A percentile compares a stretch with the other conserved stretches of the same genome.
phyloP scores from a whole-genome alignment of 2,113 vertebrate species.

The Oncorhynchus clarkii region DNA sequence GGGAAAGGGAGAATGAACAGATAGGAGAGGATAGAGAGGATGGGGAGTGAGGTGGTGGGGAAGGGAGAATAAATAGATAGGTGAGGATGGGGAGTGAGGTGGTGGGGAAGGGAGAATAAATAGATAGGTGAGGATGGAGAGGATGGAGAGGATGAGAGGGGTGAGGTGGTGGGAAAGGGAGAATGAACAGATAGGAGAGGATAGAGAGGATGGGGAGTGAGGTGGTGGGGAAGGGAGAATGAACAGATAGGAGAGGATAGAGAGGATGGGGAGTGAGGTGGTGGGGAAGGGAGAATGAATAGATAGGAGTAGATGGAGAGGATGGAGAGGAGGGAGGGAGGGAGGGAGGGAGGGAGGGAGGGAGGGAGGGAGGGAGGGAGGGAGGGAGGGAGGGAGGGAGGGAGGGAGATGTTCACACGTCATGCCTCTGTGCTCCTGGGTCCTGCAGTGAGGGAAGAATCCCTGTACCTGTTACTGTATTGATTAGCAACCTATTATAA shows the following conservation, averaged over 20 bases:
- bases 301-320: background rate
- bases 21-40: background rate
- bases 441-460: constrained; percentile 28
- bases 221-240: background rate
- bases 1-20: background rate
- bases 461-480: constrained; percentile 46
- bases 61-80: background rate
- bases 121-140: background rate
- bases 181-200: background rate
- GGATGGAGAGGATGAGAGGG: background rate
- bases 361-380: background rate
- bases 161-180: background rate
- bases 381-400: background rate
- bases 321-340: too few species aligned
- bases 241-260: background rate
- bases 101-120: background rate
- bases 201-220: background rate
- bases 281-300: background rate
- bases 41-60: background rate
- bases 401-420: constrained; percentile 43
- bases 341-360: background rate
- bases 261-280: background rate
- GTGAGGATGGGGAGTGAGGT: background rate
- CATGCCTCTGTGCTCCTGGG: constrained; percentile 40
- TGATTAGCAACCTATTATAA: constrained; percentile 53